A percentile compares a stretch with the other conserved stretches of the same genome.
Conservation (phyloP, 2,113 vertebrate genomes). For the Prunella himalayana region DNA sequence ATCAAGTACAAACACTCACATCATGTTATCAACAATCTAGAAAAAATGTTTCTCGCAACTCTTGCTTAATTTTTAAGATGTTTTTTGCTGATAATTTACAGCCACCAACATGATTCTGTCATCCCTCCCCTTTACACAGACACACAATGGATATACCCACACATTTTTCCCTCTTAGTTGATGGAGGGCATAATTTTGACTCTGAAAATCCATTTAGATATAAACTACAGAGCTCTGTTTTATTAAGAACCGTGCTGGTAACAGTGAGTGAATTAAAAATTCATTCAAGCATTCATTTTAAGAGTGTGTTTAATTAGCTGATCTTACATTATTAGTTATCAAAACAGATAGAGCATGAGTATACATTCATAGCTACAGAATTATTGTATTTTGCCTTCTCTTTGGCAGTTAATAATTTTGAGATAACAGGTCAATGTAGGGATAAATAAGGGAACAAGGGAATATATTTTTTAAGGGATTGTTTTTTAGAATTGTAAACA, state of each 20-base stretch:
- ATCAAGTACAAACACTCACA: background rate
- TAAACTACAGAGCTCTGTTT: background rate
- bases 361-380: background rate
- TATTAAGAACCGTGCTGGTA: background rate
- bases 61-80: background rate
- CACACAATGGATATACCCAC: rapidly evolving
- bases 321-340: background rate
- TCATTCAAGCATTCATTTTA: background rate
- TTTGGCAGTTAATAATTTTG: background rate
- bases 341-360: background rate
- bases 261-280: background rate
- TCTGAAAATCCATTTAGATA: background rate
- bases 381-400: background rate
- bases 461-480: background rate
- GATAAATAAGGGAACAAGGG: background rate
- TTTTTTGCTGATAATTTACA: background rate
- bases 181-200: background rate
- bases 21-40: background rate
- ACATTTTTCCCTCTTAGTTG: background rate
- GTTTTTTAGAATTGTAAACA: background rate
- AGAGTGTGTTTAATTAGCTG: background rate
- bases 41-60: background rate
- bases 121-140: background rate
- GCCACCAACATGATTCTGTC: background rate
- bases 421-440: background rate